Evolutionary conservation across 2,888 invertebrate genomes (phyloP).

Genomic region (Mycogona germanica): DNA sequence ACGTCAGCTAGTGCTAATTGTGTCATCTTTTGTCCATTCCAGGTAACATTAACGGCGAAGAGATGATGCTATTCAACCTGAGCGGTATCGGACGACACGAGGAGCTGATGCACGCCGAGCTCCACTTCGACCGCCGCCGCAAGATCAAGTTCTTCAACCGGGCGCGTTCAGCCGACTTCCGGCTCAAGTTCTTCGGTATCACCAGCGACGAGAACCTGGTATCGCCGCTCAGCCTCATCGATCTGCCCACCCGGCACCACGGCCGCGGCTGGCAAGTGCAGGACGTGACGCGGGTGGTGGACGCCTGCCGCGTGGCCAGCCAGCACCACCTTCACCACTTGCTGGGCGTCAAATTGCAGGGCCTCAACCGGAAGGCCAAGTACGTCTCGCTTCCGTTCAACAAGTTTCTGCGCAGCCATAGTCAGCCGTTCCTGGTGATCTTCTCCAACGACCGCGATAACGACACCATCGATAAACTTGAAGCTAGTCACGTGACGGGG

Average conservation of each 20-base stretch:
- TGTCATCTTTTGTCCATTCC: no score
- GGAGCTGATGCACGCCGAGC: conserved; percentile 32
- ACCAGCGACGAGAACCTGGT: background rate
- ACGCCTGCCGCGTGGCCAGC: conserved; percentile 26
- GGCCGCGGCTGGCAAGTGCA: conserved; percentile 29
- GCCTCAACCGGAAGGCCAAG: conserved; percentile 19
- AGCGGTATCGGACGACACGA: conserved; percentile 31
- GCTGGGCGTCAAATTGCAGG: conserved; percentile 10
- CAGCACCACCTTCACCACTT: conserved; percentile 1
- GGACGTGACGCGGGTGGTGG: conserved; percentile 30
- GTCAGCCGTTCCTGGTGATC: conserved; percentile 33
- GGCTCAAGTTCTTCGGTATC: conserved; percentile 2
- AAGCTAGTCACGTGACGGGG: conserved; percentile 6
- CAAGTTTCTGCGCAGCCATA: conserved; percentile 29
- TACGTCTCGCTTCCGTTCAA: conserved; percentile 26
- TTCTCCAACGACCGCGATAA: conserved; percentile 33
- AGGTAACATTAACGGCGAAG: conserved; percentile 11
- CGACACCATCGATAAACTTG: conserved; percentile 10
- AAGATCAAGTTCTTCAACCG: conserved; percentile 6
- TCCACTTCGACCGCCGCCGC: conserved; percentile 30
- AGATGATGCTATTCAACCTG: conserved; percentile 36
- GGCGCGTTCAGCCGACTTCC: background rate
- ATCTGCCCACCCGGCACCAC: background rate
- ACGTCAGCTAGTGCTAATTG: no score
- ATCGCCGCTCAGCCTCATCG: conserved; percentile 2